Base-by-base conservation (phyloP, 2,113 vertebrate species). In the Tympanuchus pallidicinctus region DNA sequence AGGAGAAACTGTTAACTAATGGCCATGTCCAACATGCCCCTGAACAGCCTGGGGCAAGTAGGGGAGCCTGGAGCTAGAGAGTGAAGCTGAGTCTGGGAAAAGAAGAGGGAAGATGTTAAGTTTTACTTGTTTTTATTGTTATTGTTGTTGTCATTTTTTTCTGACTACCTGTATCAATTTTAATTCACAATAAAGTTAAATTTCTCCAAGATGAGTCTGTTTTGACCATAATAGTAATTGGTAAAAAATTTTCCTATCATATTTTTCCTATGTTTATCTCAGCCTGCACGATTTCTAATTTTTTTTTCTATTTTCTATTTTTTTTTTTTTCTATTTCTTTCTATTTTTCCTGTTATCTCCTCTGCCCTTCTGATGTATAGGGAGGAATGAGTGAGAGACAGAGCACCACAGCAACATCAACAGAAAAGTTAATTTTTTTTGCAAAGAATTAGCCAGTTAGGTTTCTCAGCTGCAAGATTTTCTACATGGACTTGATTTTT, bases 1-100 rank as follows among this genome's bases (percentile, higher is more conserved):
- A 16, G 57, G 40, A 57, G 19, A 63, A 79, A n/a, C 25, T 38
- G 12, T 30, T 7, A 2, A 12, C 5, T 24, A 5, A 8, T 54
- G 36, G 13, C 20, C 10, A 12, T 20, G 18, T 2, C 3, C 15
- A 2, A 15, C 24, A 0, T 6, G 17, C 20, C 5, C 8, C 30
- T 40, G n/a, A 47, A 15, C 10, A 72, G 1, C 9, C 25, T 2
- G 0, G 6, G 2, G 5, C 45, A 6, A 3, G 15, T 15, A 10
- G 18, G 40, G 5, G 8, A 48, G 14, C 43, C 50, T 40, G 13
- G 13, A 67, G 18, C 36, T 40, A 63, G 22, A 10, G 36, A 63
- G 24, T 18, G 10, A 40, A 63, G 16, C 16, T 63, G 36, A 18
- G 11, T 24, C 34, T 52, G 32, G 11, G 6, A 66, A 54, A 54